Base-by-base conservation (phyloP, 1,140 invertebrate species). In the Stegodyphus mimosarum region DNA sequence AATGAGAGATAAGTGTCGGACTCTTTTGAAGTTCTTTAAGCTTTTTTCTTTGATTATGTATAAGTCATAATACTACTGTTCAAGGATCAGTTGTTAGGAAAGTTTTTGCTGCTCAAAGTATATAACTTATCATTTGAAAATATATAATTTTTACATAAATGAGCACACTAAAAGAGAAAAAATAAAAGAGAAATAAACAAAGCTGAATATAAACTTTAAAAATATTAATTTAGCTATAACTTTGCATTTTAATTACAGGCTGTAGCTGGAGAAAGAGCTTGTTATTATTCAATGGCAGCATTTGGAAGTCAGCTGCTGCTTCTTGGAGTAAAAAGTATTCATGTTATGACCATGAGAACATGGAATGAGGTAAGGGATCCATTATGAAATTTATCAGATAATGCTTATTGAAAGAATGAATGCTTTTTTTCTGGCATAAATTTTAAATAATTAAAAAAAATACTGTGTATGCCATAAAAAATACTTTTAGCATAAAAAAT, bases 221-320 rank as follows among this genome's bases (percentile, higher is more conserved):
- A 13, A 7, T 73, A 33, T 51, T 73, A 11, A 18, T 73, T 55
- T 73, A 33, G 33, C 33, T 33, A 33, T 33, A 33, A 33, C 33
- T 33, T 33, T 33, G 33, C 33, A 33, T 33, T 33, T 0, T 71
- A 18, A n/a, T 89, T 91, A 49, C 87, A 95, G 94, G 97, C 96
- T 1, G 90, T 93, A 81, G 95, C 94, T 66, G 96, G 96, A 0
- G 95, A 96, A 90, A 92, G 94, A 88, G 96, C 96, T 7, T 97
- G 96, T 89, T 97, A 97, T 88, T 97, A 98, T 88, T 97, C 97
- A 17, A 93, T 97, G 18, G 93, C 95, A 79, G 95, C 94, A 75
- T 93, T 94, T 87, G 94, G 71, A 11, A 74, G 73, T 72, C 95
- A 97, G 88, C 90, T 99, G 11, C 93, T 97, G 77, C 88, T 99